Conservation (phyloP, 2,797 vertebrate genomes). For the Malurus leucopterus region DNA sequence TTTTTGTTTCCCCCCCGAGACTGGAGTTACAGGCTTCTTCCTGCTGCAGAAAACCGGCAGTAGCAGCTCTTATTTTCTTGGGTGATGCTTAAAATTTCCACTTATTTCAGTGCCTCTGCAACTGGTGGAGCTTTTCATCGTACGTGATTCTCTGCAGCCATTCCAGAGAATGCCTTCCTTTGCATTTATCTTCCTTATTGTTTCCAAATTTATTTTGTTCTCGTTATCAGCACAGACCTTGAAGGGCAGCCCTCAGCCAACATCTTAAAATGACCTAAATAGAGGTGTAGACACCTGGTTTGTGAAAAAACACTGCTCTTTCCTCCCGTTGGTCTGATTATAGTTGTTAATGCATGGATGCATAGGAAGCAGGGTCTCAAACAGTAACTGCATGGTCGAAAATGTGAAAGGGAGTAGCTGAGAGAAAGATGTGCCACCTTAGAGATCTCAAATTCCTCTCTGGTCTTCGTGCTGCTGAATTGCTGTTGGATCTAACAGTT, state of each 20-base stretch:
- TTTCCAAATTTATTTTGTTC: conserved; percentile 4
- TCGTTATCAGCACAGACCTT: neutral
- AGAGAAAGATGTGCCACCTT: neutral
- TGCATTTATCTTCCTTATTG: neutral
- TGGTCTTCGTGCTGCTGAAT: neutral
- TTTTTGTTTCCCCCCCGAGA: neutral
- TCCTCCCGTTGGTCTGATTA: neutral
- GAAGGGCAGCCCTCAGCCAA: neutral
- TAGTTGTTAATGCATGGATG: neutral
- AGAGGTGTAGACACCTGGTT: neutral
- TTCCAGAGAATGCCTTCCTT: neutral
- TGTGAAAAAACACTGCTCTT: neutral
- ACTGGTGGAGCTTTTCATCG: neutral
- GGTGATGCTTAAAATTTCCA: neutral
- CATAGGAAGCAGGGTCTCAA: neutral
- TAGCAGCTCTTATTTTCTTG: neutral
- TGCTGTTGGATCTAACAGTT: conserved; percentile 41
- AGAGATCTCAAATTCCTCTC: conserved; percentile 4
- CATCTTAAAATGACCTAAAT: neutral
- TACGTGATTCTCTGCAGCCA: neutral
- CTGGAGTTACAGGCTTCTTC: neutral
- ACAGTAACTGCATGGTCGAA: neutral
- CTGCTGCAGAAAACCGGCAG: neutral
- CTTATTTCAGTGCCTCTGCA: neutral
- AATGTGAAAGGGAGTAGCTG: neutral